Evolutionary conservation across 2,797 vertebrate genomes (phyloP).

Genomic region (Prionace glauca): DNA sequence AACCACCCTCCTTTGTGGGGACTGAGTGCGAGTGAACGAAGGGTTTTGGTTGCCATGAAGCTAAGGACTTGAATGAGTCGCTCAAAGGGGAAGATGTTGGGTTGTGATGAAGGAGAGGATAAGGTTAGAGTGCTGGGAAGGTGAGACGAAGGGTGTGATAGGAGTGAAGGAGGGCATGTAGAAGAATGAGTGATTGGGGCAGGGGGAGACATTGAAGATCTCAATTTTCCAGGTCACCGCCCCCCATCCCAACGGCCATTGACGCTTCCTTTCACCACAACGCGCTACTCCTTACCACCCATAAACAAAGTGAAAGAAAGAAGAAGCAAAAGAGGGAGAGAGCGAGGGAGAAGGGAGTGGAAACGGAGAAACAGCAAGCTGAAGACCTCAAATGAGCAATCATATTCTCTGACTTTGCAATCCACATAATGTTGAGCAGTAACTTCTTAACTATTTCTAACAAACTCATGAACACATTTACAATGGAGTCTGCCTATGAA

Average conservation of each 20-base stretch:
- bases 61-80: neutral
- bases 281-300: too few relatives aligned
- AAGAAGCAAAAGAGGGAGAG: neutral
- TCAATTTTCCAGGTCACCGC: too few relatives aligned
- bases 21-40: neutral
- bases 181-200: too few relatives aligned
- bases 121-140: neutral
- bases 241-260: too few relatives aligned
- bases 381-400: neutral
- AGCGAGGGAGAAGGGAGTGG: neutral
- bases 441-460: neutral
- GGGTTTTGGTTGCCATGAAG: neutral
- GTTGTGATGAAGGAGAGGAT: neutral
- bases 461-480: neutral
- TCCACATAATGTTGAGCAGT: neutral
- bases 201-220: too few relatives aligned
- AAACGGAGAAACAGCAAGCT: neutral
- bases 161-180: too few relatives aligned
- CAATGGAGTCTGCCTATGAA: neutral
- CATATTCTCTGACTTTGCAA: neutral
- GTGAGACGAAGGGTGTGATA: neutral
- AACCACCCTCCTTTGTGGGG: neutral
- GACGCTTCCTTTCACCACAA: too few relatives aligned
- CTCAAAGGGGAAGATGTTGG: neutral
- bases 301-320: too few relatives aligned